phyloP scores from a whole-genome alignment of 2,113 vertebrate species.

The Eurypyga helias region DNA sequence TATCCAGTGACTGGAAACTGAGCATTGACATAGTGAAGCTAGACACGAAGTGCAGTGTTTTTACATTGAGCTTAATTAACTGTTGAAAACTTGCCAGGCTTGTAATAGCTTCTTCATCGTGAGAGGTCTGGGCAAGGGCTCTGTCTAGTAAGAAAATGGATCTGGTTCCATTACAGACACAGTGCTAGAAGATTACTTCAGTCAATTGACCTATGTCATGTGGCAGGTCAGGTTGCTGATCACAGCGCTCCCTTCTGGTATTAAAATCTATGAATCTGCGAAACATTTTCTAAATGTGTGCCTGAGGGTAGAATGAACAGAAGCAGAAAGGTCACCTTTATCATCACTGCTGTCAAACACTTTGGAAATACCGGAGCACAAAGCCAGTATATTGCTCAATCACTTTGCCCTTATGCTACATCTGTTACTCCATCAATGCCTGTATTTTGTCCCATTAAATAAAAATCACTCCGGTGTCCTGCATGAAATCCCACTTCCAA shows the following conservation, averaged over 20 bases:
- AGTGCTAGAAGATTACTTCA: not conserved
- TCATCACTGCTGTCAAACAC: conserved; percentile 20
- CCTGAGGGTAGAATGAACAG: not conserved
- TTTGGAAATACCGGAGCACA: conserved; percentile 4
- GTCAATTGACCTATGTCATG: not conserved
- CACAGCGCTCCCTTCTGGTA: not conserved
- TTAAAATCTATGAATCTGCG: not conserved
- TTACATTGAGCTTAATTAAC: not conserved
- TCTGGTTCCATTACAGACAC: not conserved
- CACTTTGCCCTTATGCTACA: not conserved
- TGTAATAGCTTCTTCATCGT: not conserved
- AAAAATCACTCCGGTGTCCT: not conserved
- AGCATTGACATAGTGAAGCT: not conserved
- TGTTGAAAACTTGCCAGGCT: not conserved
- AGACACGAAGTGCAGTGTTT: not conserved
- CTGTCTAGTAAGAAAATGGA: not conserved
- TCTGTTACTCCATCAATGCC: not conserved
- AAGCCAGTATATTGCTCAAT: not conserved
- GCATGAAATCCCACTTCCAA: not conserved
- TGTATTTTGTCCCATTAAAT: not conserved
- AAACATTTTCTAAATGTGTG: not conserved
- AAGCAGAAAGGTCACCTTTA: conserved; percentile 49
- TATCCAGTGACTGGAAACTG: not conserved
- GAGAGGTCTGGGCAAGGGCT: not conserved
- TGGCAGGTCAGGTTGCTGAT: not conserved